Percentiles rank a stretch among this genome's conserved stretches.
Evolutionary conservation across 2,888 invertebrate genomes (phyloP).

Genomic region (Eupithecia subumbrata): DNA sequence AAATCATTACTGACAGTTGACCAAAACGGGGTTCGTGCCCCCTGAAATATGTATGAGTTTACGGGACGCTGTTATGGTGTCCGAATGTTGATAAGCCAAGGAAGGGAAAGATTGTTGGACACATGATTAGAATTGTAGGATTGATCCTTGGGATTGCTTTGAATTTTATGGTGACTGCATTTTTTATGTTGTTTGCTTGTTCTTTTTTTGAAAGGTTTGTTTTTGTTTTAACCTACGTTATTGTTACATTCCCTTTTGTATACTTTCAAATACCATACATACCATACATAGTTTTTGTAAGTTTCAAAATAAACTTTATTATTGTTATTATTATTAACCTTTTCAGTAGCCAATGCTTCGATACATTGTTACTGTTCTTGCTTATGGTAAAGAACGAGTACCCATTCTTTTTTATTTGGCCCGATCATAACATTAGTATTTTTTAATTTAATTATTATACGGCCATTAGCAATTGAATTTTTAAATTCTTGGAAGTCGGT

Average conservation of each 20-base stretch:
- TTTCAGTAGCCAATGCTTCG: neutral
- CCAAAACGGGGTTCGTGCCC: constrained; percentile 78
- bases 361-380: neutral
- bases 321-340: too few species aligned
- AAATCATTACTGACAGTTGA: constrained; percentile 85
- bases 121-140: constrained; percentile 72
- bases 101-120: constrained; percentile 65
- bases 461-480: neutral
- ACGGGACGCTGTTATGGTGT: constrained; percentile 82
- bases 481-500: neutral
- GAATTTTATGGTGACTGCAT: constrained; percentile 40
- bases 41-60: constrained; percentile 83
- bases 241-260: too few species aligned
- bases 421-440: neutral
- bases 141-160: constrained; percentile 51
- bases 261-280: too few species aligned
- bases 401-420: neutral
- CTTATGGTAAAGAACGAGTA: neutral
- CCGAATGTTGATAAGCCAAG: constrained; percentile 84
- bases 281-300: too few species aligned
- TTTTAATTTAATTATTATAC: neutral
- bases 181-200: constrained; percentile 23
- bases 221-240: neutral
- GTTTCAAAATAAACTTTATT: too few species aligned
- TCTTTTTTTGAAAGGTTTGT: constrained; percentile 1